Evolutionary conservation across 2,888 invertebrate genomes (phyloP).

Genomic region (Lochmaea capreae): DNA sequence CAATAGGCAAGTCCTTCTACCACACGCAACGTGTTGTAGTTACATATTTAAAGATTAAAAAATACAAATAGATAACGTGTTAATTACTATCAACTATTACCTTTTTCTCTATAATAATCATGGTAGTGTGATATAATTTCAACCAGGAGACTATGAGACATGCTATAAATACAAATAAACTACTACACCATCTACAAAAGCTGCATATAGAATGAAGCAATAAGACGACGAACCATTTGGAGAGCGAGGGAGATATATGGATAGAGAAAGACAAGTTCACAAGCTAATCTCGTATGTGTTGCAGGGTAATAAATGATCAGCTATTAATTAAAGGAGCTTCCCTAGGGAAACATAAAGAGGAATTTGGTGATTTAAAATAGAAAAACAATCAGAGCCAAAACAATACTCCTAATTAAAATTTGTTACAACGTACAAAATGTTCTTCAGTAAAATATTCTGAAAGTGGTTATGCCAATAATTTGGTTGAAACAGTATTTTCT

Average conservation of each 20-base stretch:
- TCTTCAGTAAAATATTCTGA: not conserved
- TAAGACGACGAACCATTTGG: not conserved
- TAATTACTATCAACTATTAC: too few species aligned
- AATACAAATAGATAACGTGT: too few species aligned
- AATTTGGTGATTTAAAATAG: not conserved
- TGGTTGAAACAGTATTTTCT: too few species aligned
- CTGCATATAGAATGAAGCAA: not conserved
- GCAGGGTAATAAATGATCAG: constrained; percentile 6
- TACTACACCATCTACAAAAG: not conserved
- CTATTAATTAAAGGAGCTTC: constrained; percentile 25
- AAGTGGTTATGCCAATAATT: too few species aligned
- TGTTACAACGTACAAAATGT: not conserved
- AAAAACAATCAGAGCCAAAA: not conserved
- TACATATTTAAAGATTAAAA: too few species aligned
- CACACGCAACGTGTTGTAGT: too few species aligned
- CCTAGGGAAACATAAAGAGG: not conserved
- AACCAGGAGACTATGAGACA: too few species aligned
- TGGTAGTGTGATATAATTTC: too few species aligned
- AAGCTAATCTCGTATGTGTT: constrained; percentile 29
- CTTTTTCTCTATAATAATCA: too few species aligned
- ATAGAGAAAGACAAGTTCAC: constrained; percentile 5
- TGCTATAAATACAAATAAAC: too few species aligned
- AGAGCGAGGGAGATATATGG: not conserved
- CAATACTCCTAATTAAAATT: not conserved
- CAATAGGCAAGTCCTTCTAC: too few species aligned